phyloP scores from a whole-genome alignment of 2,113 vertebrate species.

The Petrocephalus microphthalmus region DNA sequence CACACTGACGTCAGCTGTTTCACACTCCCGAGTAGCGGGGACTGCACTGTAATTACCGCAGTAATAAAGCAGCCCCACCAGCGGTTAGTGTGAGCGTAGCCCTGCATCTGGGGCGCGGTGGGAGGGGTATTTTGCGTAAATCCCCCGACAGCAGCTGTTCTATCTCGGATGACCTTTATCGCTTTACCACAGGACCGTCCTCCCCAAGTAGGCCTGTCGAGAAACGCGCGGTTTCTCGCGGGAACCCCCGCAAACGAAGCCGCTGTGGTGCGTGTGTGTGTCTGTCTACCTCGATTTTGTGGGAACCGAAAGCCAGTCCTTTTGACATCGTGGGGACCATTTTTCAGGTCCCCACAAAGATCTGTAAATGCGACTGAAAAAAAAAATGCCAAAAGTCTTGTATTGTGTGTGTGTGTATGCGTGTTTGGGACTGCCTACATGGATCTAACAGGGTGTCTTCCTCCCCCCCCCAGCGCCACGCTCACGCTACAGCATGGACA shows the following conservation, averaged over 20 bases:
- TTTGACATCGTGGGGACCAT: background rate
- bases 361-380: background rate
- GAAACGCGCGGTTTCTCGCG: background rate
- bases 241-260: background rate
- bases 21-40: background rate
- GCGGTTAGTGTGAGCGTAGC: background rate
- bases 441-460: background rate
- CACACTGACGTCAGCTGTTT: background rate
- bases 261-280: background rate
- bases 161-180: background rate
- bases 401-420: background rate
- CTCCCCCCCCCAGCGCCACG: conserved; percentile 66
- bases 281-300: background rate
- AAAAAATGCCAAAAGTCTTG: background rate
- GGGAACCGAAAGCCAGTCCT: too few species aligned
- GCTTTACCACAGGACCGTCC: background rate
- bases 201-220: background rate
- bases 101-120: background rate
- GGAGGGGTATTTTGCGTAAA: background rate
- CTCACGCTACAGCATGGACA: conserved; percentile 75
- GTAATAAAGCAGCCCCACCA: background rate
- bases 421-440: background rate
- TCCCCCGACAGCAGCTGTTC: background rate
- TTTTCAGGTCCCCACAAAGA: background rate
- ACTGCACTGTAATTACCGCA: background rate